Evolutionary conservation across 2,113 vertebrate genomes (phyloP), one percentile per base, ranked within the genome.

Genomic region (Taxidea taxus): DNA sequence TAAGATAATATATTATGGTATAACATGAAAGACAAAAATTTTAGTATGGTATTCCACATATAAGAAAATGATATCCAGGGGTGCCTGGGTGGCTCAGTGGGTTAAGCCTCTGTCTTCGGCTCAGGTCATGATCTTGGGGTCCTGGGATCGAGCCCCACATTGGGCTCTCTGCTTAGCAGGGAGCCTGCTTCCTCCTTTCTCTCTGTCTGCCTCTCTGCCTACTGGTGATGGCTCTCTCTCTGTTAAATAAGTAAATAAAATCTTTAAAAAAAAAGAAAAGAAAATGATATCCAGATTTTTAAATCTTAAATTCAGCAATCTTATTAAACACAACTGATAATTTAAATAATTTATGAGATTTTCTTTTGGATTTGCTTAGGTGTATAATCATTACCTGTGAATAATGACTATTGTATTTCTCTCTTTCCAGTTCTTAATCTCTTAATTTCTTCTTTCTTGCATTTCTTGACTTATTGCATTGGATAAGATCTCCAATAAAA

Each of bases 361-460:
- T 90, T 74, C 34, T 72, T 62, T 54, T 72, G 39, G 13, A 85
- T 54, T 84, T 74, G 64, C 70, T 91, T 85, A 27, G 39, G 6
- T 58, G 37, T 90, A 47, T 2, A 49, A 34, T 77, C 4, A 91
- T 80, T 81, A 37, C 9, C 23, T 96, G 23, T 95, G 34, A 82
- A 74, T 91, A 82, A 72, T 90, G 83, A 75, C 6, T 66, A 70
- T 91, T 90, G 10, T 64, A 62, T 87, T 95, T 93, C 29, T 86
- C 80, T 62, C n/a, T 78, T 81, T 66, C 0, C 10, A 49, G 18
- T 82, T n/a, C 58, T 96, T 87, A 93, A 34, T 47, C n/a, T n/a
- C 51, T 86, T 51, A 21, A 31, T 74, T 62, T 74, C n/a, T 74
- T 64, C 54, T 60, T 95, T 93, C 5, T 47, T 91, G 20, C 6